A percentile compares a stretch with the other conserved stretches of the same genome.
These are phyloP conservation scores for Philaethria dido DNA, from an alignment of 2,888 invertebrate species.

Conservation along the genomic window DNA sequence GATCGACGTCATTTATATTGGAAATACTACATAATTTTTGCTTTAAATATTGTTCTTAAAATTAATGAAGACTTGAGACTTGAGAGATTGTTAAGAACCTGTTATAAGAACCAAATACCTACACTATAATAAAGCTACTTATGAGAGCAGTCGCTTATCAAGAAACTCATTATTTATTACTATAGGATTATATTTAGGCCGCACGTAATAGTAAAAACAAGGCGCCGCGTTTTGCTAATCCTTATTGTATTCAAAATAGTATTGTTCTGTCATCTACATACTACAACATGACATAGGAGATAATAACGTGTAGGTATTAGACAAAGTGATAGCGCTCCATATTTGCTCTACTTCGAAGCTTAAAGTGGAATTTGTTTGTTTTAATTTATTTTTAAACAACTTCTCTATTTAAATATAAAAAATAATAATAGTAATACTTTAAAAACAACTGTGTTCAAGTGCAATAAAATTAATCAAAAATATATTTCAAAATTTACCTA, in stretches of 20 bases:
- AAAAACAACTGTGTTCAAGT: no score
- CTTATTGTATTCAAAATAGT: slow-evolving; percentile 46
- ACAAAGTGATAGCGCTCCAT: slow-evolving; percentile 36
- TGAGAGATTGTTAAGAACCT: no score
- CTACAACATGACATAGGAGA: slow-evolving; percentile 32
- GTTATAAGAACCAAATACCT: no score
- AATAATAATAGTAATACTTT: no score
- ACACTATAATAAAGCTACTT: background rate
- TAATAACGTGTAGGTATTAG: slow-evolving; percentile 31
- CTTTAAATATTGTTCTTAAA: no score
- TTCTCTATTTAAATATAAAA: background rate
- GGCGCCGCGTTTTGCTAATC: slow-evolving; percentile 40
- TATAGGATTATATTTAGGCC: slow-evolving; percentile 28
- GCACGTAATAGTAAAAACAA: slow-evolving; percentile 31
- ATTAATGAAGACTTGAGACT: no score
- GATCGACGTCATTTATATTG: no score
- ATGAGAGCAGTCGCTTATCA: background rate
- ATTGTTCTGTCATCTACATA: slow-evolving; percentile 47
- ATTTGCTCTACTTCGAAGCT: slow-evolving; percentile 25
- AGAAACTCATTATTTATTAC: slow-evolving; percentile 7
- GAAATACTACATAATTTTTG: no score
- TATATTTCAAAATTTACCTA: no score
- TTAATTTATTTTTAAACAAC: background rate
- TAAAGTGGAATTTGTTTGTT: background rate
- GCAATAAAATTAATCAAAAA: no score